These are phyloP conservation scores for Ornithoptera priamus DNA, from an alignment of 2,888 invertebrate species.

Conservation along the genomic window DNA sequence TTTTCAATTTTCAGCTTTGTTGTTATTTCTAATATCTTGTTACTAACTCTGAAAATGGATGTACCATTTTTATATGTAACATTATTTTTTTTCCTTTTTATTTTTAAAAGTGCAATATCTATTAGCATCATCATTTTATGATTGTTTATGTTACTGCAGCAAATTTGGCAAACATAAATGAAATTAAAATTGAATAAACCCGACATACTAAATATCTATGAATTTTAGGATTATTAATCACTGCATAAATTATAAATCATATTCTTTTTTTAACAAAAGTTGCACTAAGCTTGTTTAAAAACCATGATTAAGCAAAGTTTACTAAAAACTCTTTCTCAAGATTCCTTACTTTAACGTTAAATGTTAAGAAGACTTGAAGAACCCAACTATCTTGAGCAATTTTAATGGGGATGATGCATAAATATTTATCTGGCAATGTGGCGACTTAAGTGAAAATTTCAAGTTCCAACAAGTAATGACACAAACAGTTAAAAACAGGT, in stretches of 20 bases:
- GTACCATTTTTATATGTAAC: no score
- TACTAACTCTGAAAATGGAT: no score
- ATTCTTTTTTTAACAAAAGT: no score
- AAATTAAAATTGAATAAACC: no score
- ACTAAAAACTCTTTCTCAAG: background rate
- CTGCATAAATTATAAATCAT: no score
- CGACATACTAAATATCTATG: no score
- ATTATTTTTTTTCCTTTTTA: no score
- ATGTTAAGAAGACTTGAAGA: background rate
- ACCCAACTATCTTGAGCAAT: background rate
- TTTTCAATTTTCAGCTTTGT: background rate
- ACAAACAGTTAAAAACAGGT: background rate
- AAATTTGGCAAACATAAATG: no score
- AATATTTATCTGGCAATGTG: background rate
- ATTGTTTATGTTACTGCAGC: no score
- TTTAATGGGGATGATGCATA: background rate
- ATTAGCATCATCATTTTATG: no score
- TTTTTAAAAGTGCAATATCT: no score
- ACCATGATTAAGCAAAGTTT: background rate
- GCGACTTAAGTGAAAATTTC: background rate
- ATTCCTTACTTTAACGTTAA: background rate
- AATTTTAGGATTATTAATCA: no score
- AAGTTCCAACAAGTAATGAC: background rate
- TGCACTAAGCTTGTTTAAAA: background rate
- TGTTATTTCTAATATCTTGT: background rate